Evolutionary conservation across 2,888 invertebrate genomes (phyloP).

Genomic region (Acanthosepion pharaonis): DNA sequence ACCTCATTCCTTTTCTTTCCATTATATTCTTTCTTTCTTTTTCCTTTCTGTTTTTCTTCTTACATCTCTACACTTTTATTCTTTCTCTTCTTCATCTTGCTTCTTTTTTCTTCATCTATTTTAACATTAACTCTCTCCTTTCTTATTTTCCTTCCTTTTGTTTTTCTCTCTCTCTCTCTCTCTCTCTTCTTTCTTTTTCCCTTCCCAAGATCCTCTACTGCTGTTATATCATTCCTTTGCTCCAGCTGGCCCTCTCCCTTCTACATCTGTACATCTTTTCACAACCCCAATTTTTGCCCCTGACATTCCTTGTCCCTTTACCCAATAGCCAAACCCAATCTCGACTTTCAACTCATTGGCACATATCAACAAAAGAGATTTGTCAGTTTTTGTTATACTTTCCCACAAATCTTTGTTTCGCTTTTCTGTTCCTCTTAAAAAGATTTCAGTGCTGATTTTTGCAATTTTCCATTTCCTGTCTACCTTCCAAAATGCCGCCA

Average conservation of each 20-base stretch:
- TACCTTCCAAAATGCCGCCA: background rate
- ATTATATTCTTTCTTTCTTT: too few relatives aligned
- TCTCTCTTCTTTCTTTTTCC: background rate
- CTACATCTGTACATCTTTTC: background rate
- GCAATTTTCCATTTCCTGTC: slow-evolving; percentile 2
- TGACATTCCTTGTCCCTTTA: background rate
- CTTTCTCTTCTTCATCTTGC: background rate
- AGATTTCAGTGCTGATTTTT: background rate
- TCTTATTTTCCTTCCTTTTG: background rate
- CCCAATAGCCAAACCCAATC: background rate
- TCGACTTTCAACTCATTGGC: background rate
- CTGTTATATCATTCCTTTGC: too few relatives aligned
- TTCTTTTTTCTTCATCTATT: background rate
- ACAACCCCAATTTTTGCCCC: background rate
- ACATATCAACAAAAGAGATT: slow-evolving; percentile 6
- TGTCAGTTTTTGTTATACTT: background rate
- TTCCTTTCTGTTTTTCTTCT: too few relatives aligned
- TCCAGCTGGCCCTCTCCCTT: too few relatives aligned
- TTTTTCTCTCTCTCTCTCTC: background rate
- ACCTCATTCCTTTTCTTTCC: too few relatives aligned
- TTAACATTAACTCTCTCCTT: fast-evolving
- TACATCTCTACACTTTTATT: too few relatives aligned
- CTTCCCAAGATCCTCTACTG: too few relatives aligned
- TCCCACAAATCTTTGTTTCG: background rate
- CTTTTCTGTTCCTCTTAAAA: background rate